Percentiles rank a stretch among this genome's conserved stretches.
phyloP scores from a whole-genome alignment of 1,140 invertebrate genomes.

The Asbolus verrucosus region DNA sequence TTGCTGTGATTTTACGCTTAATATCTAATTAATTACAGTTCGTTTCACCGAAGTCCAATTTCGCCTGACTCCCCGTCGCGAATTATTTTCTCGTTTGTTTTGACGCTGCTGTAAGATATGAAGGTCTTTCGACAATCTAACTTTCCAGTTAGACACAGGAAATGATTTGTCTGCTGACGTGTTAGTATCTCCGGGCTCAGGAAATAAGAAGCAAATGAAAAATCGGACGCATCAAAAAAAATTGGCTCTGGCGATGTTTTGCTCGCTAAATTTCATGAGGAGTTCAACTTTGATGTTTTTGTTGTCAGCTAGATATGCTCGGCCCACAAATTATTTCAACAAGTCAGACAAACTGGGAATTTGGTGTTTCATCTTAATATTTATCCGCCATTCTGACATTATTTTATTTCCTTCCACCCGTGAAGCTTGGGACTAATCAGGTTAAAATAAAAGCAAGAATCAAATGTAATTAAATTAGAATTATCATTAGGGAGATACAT shows the following conservation, averaged over 20 bases:
- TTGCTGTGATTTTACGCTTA: slow-evolving; percentile 2
- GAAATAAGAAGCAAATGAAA: slow-evolving; percentile 11
- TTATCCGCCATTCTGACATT: no score
- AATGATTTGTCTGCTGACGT: slow-evolving; percentile 10
- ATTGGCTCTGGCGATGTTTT: no score
- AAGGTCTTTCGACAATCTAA: background rate
- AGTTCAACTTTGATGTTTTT: background rate
- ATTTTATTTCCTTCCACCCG: no score
- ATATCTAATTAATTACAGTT: slow-evolving; percentile 24
- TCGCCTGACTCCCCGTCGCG: background rate
- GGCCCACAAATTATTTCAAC: no score
- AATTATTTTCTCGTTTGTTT: slow-evolving; percentile 1
- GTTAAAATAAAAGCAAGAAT: no score
- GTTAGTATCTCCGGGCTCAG: slow-evolving; percentile 7
- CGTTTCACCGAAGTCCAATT: background rate
- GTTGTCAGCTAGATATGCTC: background rate
- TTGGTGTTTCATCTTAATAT: no score
- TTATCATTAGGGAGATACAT: no score
- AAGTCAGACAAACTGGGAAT: no score
- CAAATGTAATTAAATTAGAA: no score
- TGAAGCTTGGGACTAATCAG: no score
- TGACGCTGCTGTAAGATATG: background rate
- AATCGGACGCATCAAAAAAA: slow-evolving; percentile 10
- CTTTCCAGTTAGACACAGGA: background rate
- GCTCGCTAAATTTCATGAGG: background rate